Evolutionary conservation across 2,888 invertebrate species (phyloP).

Genomic region (Tenthredo scrophulariae): DNA sequence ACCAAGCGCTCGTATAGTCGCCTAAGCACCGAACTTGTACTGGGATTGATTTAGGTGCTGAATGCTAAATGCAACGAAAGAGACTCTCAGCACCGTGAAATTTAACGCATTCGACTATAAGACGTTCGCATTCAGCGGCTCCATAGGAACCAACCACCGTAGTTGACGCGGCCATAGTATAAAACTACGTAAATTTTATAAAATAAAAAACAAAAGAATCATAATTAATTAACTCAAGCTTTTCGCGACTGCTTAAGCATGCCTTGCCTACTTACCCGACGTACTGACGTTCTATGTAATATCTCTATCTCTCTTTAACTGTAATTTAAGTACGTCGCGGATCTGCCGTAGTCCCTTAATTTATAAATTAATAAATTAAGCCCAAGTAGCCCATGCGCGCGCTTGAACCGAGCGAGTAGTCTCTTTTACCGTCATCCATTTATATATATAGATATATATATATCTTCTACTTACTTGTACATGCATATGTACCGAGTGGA

Average conservation of each 20-base stretch:
- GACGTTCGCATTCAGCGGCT: neutral
- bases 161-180: neutral
- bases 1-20: slow-evolving; percentile 58
- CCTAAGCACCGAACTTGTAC: slow-evolving; percentile 77
- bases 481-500: neutral
- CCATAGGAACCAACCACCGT: neutral
- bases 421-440: slow-evolving; percentile 4
- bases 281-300: slow-evolving; percentile 13
- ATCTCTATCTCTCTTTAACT: neutral
- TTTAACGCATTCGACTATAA: slow-evolving; percentile 40
- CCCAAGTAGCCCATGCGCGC: slow-evolving; percentile 46
- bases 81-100: slow-evolving; percentile 16
- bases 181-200: neutral
- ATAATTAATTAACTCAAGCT: slow-evolving; percentile 13
- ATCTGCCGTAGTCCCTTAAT: slow-evolving; percentile 39
- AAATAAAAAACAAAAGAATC: neutral
- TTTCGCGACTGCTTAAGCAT: slow-evolving; percentile 27
- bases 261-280: neutral
- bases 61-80: slow-evolving; percentile 76
- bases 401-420: slow-evolving; percentile 27
- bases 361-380: slow-evolving; percentile 46
- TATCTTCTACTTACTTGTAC: neutral
- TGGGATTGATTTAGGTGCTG: slow-evolving; percentile 78
- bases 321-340: slow-evolving; percentile 41
- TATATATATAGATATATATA: neutral